Conservation (phyloP, 2,797 vertebrate species). For the Spinus olivaceus region DNA sequence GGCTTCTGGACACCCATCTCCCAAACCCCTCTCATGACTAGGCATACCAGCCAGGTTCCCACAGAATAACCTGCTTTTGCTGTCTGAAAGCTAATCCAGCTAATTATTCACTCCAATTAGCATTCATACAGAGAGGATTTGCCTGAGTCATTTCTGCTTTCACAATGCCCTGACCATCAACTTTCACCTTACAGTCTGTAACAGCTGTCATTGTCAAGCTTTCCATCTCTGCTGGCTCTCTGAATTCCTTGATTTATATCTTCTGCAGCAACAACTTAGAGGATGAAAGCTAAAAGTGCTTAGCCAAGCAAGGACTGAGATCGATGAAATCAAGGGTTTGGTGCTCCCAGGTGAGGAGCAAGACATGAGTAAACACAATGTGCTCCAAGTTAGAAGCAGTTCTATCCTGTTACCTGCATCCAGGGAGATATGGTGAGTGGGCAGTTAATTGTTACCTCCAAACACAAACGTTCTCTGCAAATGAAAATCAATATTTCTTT, state of each 20-base stretch:
- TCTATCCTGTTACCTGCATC: not conserved
- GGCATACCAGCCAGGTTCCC: not conserved
- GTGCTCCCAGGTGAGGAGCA: not conserved
- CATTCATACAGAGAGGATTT: not conserved
- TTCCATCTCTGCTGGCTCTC: not conserved
- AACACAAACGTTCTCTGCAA: not conserved
- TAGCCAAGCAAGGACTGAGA: conserved; percentile 1
- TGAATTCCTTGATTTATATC: conserved; percentile 10
- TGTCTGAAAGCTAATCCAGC: not conserved
- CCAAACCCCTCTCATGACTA: not conserved
- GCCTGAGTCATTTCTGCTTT: not conserved
- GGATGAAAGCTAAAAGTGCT: not conserved
- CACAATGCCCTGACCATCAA: not conserved
- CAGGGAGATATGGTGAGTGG: not conserved
- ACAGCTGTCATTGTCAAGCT: not conserved
- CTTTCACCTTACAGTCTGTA: not conserved
- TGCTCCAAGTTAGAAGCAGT: not conserved
- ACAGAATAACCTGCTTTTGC: not conserved
- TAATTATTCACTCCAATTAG: not conserved
- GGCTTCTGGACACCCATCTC: not conserved
- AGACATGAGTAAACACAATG: not conserved
- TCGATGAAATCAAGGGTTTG: conserved; percentile 18
- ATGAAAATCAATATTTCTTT: not conserved
- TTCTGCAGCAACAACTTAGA: not conserved
- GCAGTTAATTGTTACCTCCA: not conserved